Base-by-base conservation (phyloP, 1,140 invertebrate species). In the Asobara japonica region DNA sequence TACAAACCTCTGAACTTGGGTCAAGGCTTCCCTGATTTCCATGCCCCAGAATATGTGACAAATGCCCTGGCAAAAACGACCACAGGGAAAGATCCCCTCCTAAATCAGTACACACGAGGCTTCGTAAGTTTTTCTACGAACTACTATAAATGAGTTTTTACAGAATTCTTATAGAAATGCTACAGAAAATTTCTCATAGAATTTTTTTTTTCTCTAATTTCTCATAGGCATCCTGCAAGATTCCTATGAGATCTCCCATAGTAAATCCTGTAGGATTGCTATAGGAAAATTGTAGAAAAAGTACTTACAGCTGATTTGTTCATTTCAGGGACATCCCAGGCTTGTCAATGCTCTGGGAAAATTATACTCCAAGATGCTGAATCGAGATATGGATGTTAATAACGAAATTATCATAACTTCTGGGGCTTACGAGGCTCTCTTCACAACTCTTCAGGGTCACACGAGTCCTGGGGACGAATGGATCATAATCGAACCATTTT, bases 401-500 rank as follows among this genome's bases (percentile, higher is more conserved):
- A 94, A 89, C 74, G 96, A 99, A 88, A 89, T 99, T 61, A 80
- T 99, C 7, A 92, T 99, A 0, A 97, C 96, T 0, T 87, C 89
- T 69, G 98, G 98, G 38, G 98, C 98, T 8, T 99, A 98, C 84
- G 96, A 98, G 86, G 94, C 93, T n/a, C 84, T 97, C 0, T 97
- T 92, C 84, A 93, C 92, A 74, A 87, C 94, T 16, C 93, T 99
- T 69, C 87, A 93, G 88, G 97, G 97, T 22, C 92, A 96, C 79
- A 91, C 97, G 7, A 93, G 93, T 77, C 90, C 89, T 56, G 96
- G 94, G 1, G 93, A 94, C 88, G 96, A 99, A 86, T 96, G 97
- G 73, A 97, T 99, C 73, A 96, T 99, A 29, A 97, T 99, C 74
- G 98, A 99, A 84, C 98, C 98, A 7, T 99, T 95, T 86, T 99